phyloP scores from a whole-genome alignment of 53 echinoderm and acorn worm species.

The Echinarachnius parma region DNA sequence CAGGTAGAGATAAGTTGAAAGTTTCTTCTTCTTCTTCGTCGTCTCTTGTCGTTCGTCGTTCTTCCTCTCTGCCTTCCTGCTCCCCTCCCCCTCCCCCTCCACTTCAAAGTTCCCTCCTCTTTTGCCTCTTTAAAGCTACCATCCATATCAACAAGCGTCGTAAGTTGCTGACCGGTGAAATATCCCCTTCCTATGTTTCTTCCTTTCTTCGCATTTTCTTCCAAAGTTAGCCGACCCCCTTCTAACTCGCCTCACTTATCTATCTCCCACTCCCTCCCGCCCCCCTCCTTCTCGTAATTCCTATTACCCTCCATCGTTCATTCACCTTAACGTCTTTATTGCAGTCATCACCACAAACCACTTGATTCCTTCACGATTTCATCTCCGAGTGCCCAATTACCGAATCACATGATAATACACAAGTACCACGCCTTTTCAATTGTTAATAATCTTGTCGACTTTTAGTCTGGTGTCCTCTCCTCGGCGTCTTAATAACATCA shows the following conservation, averaged over 20 bases:
- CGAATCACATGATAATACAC: no score
- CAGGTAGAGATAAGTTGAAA: slow-evolving; percentile 31
- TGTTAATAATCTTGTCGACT: no score
- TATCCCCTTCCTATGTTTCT: neutral
- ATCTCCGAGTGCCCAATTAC: no score
- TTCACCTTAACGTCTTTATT: no score
- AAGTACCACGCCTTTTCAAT: no score
- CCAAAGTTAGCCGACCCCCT: neutral
- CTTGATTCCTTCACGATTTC: no score
- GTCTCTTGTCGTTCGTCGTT: neutral
- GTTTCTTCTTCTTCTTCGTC: neutral
- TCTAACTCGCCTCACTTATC: neutral
- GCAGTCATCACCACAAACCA: no score
- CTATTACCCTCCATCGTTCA: no score
- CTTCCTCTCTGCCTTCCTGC: neutral
- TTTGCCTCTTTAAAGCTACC: neutral
- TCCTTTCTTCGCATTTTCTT: neutral
- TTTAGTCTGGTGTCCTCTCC: no score
- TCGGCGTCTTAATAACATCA: no score
- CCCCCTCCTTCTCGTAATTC: neutral
- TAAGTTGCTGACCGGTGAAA: no score
- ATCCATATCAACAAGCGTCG: neutral
- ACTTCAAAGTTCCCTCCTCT: neutral
- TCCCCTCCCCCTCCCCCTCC: slow-evolving; percentile 4
- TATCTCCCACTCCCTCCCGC: neutral